Conservation (phyloP, 1,140 invertebrate genomes). For the Procambarus clarkii region DNA sequence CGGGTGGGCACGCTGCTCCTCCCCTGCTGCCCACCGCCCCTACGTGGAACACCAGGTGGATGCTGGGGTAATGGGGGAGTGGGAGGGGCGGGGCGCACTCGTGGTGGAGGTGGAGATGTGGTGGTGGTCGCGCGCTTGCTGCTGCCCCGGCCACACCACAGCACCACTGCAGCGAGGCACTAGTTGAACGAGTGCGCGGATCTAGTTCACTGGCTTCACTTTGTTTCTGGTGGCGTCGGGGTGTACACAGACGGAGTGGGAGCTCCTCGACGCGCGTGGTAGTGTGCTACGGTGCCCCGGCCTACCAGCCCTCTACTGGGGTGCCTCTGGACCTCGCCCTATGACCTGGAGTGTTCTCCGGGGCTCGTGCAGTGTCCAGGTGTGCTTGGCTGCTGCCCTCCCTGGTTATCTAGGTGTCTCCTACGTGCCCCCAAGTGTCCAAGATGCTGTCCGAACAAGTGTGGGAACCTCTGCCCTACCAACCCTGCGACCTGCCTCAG, state of each 20-base stretch:
- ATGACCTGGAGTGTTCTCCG: slow-evolving; percentile 37
- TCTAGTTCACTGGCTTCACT: slow-evolving; percentile 68
- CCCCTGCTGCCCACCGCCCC: slow-evolving; percentile 4
- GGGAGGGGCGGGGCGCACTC: slow-evolving; percentile 42
- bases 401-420: not conserved
- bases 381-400: not conserved
- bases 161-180: slow-evolving; percentile 52
- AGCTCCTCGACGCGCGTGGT: slow-evolving; percentile 14
- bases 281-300: slow-evolving; percentile 25
- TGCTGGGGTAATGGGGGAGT: slow-evolving; percentile 9
- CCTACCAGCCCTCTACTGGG: slow-evolving; percentile 11
- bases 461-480: slow-evolving; percentile 64
- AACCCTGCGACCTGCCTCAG: slow-evolving; percentile 65
- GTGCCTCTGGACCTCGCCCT: not conserved
- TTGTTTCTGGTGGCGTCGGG: slow-evolving; percentile 45
- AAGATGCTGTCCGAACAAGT: slow-evolving; percentile 63
- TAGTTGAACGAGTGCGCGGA: slow-evolving; percentile 68
- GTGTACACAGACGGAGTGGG: slow-evolving; percentile 12
- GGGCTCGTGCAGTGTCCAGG: slow-evolving; percentile 14
- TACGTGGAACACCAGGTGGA: slow-evolving; percentile 6
- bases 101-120: slow-evolving; percentile 38
- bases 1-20: not conserved
- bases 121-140: slow-evolving; percentile 18
- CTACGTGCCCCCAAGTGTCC: slow-evolving; percentile 26
- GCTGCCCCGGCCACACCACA: slow-evolving; percentile 31